Evolutionary conservation across 2,888 invertebrate species (phyloP), one percentile per base, ranked within the genome.

Genomic region (Eristalis intricaria): DNA sequence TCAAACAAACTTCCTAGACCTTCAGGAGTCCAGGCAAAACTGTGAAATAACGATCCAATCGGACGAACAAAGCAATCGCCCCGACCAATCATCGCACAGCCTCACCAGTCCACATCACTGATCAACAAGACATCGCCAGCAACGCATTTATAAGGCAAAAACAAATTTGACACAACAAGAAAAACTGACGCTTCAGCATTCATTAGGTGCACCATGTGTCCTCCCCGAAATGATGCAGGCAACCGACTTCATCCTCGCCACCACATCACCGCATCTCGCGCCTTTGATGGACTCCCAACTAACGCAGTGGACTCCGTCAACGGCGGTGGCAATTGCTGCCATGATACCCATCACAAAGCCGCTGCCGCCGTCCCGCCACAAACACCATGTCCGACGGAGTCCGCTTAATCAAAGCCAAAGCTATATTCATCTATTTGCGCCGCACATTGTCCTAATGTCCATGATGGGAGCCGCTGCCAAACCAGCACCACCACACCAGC

Each of bases 401-500:
- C 29, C 80, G 84, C 77, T 77, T 76, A 84, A 88, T 84, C 84
- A 88, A 77, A 84, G 73, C 73, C 76, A 65, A 65, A 50, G 84
- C 76, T 77, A 38, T 78, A 84, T 79, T 84, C 84, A 63, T 84
- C 81, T 81, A 84, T 84, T 81, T 79, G 80, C 56, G 58, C 80
- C 79, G 79, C 79, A 87, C 87, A 80, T 77, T 87, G 73, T 83
- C 86, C 83, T 83, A 79, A 79, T 71, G 71, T 64, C 86, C 83
- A 74, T 71, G 79, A 87, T 75, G 77, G 82, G 77, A 82, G 82
- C 69, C 50, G 32, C 43, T 43, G 58, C 63, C 77, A 35, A 50
- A 15, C 43, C n/a, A 50, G 19, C 50, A n/a, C 8, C n/a, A 70
- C 22, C 69, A 22, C 60, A n/a, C 64, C 65, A 78, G 50, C 61